phyloP scores from a whole-genome alignment of 2,888 invertebrate genomes.

The Dyspetes luteomarginatus region DNA sequence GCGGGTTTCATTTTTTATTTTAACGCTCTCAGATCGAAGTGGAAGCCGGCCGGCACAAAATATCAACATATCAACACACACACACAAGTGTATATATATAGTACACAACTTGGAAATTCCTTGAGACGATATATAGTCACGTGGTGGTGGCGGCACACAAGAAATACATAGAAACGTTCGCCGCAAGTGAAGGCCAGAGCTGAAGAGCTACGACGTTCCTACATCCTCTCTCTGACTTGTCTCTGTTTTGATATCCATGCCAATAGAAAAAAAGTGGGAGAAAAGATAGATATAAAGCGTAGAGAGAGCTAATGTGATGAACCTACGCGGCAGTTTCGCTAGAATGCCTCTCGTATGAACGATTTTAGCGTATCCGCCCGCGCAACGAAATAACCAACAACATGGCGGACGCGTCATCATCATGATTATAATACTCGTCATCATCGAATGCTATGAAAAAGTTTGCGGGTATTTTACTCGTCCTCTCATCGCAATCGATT shows the following conservation, averaged over 20 bases:
- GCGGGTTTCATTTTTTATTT: too few relatives aligned
- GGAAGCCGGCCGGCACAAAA: too few relatives aligned
- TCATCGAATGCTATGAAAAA: not conserved
- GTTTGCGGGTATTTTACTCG: not conserved
- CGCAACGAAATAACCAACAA: not conserved
- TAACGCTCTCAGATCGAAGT: too few relatives aligned
- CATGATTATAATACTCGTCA: not conserved
- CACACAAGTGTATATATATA: too few relatives aligned
- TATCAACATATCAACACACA: too few relatives aligned
- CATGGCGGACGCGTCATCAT: conserved; percentile 4
- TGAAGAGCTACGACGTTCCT: conserved; percentile 16
- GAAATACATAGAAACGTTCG: conserved; percentile 16
- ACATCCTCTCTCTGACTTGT: not conserved
- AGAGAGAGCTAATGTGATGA: not conserved
- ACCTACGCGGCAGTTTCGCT: conserved; percentile 15
- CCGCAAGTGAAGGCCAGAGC: conserved; percentile 11
- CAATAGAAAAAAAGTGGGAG: not conserved
- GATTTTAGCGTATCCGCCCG: not conserved
- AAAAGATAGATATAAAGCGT: not conserved
- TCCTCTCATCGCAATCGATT: conserved; percentile 42
- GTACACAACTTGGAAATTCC: too few relatives aligned
- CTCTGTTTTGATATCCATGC: not conserved
- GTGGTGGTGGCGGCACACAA: not conserved
- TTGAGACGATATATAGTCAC: conserved; percentile 9
- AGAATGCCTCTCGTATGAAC: not conserved